These are phyloP conservation scores for Callaeas wilsoni DNA, from an alignment of 2,113 vertebrate species.

Conservation along the genomic window DNA sequence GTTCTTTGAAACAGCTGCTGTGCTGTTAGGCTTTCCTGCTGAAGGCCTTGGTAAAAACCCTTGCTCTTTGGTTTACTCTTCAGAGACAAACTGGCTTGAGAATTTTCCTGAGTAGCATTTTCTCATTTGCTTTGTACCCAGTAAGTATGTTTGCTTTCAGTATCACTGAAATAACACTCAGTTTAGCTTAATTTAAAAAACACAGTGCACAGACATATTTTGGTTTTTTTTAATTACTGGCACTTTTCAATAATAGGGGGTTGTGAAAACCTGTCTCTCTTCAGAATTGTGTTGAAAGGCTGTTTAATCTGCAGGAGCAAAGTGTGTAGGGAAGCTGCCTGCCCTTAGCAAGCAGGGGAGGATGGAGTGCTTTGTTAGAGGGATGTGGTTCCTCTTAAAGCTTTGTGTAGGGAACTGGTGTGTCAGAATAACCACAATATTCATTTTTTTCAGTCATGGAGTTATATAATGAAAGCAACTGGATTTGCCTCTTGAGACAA, in stretches of 20 bases:
- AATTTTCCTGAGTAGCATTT: background rate
- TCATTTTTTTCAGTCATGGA: background rate
- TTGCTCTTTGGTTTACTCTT: background rate
- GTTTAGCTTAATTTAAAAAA: background rate
- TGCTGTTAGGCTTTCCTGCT: background rate
- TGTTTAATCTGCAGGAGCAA: background rate
- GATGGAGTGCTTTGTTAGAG: background rate
- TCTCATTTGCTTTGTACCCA: background rate
- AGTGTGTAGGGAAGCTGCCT: background rate
- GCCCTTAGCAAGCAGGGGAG: background rate
- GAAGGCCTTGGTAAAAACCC: background rate
- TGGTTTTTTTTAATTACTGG: background rate
- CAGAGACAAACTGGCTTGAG: background rate
- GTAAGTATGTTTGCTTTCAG: background rate
- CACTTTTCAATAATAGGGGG: background rate
- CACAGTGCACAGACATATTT: fast-evolving
- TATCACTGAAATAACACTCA: background rate
- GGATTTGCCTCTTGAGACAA: background rate
- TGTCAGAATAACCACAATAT: background rate
- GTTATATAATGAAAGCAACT: background rate
- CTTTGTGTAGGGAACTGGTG: background rate
- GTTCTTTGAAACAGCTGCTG: background rate
- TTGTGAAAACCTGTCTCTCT: background rate
- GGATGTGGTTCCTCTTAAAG: background rate
- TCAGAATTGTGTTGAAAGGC: background rate